phyloP scores from a whole-genome alignment of 1,140 invertebrate genomes.

The Bombyx mandarina region DNA sequence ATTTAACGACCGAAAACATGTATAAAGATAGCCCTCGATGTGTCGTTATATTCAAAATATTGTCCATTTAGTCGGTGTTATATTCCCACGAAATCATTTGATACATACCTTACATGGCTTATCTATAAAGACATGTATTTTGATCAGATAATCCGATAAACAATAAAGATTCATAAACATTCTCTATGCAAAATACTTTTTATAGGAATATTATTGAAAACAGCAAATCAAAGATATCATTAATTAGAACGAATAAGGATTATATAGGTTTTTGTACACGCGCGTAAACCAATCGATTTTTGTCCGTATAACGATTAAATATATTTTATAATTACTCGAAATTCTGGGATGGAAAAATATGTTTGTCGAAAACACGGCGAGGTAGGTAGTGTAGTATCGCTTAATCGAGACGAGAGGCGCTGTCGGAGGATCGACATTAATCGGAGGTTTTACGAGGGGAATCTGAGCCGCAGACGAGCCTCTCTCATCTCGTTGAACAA shows the following conservation, averaged over 20 bases:
- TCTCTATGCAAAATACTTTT: background rate
- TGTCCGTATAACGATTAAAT: background rate
- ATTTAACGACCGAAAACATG: constrained; percentile 47
- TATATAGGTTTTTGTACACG: background rate
- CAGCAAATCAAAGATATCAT: too few relatives aligned
- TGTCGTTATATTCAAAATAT: constrained; percentile 8
- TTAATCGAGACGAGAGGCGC: constrained; percentile 48
- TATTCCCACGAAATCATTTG: too few relatives aligned
- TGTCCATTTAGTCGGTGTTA: background rate
- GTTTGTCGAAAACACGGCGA: constrained; percentile 30
- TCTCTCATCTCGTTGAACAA: constrained; percentile 17
- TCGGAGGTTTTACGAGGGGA: constrained; percentile 55
- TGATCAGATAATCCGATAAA: too few relatives aligned
- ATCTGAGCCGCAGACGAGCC: constrained; percentile 30
- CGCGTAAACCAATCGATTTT: background rate
- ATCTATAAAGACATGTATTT: too few relatives aligned
- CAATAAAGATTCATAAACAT: background rate
- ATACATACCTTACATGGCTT: too few relatives aligned
- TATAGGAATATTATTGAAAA: too few relatives aligned
- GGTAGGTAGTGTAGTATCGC: constrained; percentile 44
- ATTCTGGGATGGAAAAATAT: constrained; percentile 1
- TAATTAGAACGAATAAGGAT: too few relatives aligned
- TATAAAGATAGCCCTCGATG: constrained; percentile 36
- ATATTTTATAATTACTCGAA: too few relatives aligned
- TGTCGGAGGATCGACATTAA: constrained; percentile 49